phyloP scores from a whole-genome alignment of 2,113 vertebrate genomes.

The Aix galericulata region DNA sequence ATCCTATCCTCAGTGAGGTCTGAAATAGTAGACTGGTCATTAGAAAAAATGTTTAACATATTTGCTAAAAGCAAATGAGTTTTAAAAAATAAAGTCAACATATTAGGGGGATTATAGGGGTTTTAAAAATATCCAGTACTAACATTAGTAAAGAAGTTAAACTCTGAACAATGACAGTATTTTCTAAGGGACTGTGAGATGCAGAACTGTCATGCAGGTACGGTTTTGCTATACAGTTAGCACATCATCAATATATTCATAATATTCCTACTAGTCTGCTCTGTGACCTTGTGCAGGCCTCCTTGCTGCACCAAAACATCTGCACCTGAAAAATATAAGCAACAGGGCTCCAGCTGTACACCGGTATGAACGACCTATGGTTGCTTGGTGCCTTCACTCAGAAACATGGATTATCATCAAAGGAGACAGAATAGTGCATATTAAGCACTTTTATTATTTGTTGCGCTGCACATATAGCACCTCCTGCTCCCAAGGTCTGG shows the following conservation, averaged over 20 bases:
- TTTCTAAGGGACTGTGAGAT: not conserved
- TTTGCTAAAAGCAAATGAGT: not conserved
- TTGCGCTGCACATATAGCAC: too few relatives aligned
- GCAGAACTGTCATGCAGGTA: not conserved
- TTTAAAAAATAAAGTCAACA: not conserved
- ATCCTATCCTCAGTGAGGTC: not conserved
- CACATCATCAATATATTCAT: not conserved
- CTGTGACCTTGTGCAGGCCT: not conserved
- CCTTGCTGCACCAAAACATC: not conserved
- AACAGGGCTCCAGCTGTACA: accelerated
- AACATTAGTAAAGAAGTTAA: not conserved
- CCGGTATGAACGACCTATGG: too few relatives aligned
- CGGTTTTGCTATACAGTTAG: not conserved
- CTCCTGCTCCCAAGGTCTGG: accelerated
- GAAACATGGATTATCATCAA: not conserved
- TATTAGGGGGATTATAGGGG: not conserved
- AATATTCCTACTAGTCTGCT: not conserved
- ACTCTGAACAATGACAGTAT: not conserved
- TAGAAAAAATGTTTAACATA: not conserved
- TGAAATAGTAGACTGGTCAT: not conserved
- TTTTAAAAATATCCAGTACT: not conserved
- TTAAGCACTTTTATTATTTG: not conserved
- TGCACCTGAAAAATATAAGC: not conserved
- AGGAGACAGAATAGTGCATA: not conserved
- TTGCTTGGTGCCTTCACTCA: not conserved